A percentile compares a stretch with the other conserved stretches of the same genome.
Evolutionary conservation across 2,888 invertebrate species (phyloP).

Genomic region (Orgyia antiqua): DNA sequence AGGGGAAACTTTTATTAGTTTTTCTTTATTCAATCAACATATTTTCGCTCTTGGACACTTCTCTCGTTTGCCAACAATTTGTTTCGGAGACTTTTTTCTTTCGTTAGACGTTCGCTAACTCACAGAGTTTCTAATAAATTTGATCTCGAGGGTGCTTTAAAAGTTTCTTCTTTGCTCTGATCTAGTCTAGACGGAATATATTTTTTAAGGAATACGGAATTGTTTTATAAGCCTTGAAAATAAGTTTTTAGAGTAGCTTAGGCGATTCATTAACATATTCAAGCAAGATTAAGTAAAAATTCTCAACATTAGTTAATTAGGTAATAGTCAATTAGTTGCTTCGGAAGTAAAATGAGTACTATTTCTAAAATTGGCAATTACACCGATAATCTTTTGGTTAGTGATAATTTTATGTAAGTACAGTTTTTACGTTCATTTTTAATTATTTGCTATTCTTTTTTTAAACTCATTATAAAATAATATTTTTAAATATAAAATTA

Average conservation of each 20-base stretch:
- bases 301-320: too few relatives aligned
- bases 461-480: too few relatives aligned
- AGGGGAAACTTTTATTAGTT: constrained; percentile 72
- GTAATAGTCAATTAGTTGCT: too few relatives aligned
- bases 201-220: constrained; percentile 28
- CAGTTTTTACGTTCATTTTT: too few relatives aligned
- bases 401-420: too few relatives aligned
- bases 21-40: constrained; percentile 78
- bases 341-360: too few relatives aligned
- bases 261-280: neutral
- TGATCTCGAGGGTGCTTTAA: constrained; percentile 56
- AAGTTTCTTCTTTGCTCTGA: constrained; percentile 47
- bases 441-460: too few relatives aligned
- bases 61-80: constrained; percentile 72
- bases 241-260: neutral
- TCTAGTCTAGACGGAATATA: constrained; percentile 54
- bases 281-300: too few relatives aligned
- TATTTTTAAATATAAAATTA: too few relatives aligned
- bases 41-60: constrained; percentile 73
- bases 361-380: too few relatives aligned
- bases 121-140: constrained; percentile 56
- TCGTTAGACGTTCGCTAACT: constrained; percentile 45
- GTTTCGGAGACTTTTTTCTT: constrained; percentile 64
- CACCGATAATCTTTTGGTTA: too few relatives aligned
- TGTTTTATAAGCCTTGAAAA: neutral